These are phyloP conservation scores for Ellobium chinense DNA, from an alignment of 2,888 invertebrate species.

Conservation along the genomic window DNA sequence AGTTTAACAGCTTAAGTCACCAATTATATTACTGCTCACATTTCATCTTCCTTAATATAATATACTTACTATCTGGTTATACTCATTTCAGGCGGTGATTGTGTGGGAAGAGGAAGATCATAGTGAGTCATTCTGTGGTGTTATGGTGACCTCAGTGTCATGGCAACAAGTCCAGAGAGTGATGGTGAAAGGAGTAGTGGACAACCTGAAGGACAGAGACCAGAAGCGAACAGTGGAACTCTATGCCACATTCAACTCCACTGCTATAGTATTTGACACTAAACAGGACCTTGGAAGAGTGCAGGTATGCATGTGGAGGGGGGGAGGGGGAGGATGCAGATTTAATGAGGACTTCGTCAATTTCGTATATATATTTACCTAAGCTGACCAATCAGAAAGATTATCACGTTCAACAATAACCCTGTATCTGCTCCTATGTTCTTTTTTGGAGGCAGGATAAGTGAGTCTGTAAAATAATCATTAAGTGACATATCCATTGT, in stretches of 20 bases:
- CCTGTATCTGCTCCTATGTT: too few relatives aligned
- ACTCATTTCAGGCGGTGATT: conserved; percentile 50
- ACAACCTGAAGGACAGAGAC: conserved; percentile 56
- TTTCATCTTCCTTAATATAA: too few relatives aligned
- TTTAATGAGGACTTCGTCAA: too few relatives aligned
- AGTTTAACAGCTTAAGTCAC: too few relatives aligned
- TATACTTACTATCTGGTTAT: too few relatives aligned
- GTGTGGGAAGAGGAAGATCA: conserved; percentile 31
- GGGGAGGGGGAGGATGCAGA: too few relatives aligned
- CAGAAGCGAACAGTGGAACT: conserved; percentile 53
- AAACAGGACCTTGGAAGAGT: conserved; percentile 44
- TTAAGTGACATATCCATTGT: too few relatives aligned
- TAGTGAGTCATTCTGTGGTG: conserved; percentile 52
- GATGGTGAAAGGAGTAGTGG: conserved; percentile 54
- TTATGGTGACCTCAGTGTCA: conserved; percentile 19
- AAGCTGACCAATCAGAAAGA: too few relatives aligned
- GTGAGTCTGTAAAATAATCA: too few relatives aligned
- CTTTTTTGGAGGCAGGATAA: too few relatives aligned
- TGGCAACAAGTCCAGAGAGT: conserved; percentile 44
- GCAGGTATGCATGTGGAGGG: conserved; percentile 17
- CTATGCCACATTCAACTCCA: conserved; percentile 40
- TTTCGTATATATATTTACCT: background rate
- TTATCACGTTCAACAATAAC: too few relatives aligned
- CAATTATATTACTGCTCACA: too few relatives aligned
- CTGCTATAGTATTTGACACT: background rate